Conservation (phyloP, 2,888 invertebrate genomes). For the Caenorhabditis wallacei region DNA sequence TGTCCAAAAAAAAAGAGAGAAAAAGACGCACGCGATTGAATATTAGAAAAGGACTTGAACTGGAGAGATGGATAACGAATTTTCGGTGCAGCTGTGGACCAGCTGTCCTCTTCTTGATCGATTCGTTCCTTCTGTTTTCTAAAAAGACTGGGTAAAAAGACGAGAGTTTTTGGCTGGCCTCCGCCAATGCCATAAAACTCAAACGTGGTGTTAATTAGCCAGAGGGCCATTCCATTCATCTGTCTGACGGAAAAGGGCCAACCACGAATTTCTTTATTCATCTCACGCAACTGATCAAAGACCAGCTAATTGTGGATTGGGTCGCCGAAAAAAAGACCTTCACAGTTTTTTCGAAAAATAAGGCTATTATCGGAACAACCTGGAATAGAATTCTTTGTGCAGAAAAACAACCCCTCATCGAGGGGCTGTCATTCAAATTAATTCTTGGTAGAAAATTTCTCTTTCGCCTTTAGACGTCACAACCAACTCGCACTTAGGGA, state of each 20-base stretch:
- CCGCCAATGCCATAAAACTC: constrained; percentile 55
- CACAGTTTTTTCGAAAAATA: constrained; percentile 13
- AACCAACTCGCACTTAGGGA: constrained; percentile 26
- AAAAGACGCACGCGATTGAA: background rate
- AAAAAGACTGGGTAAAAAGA: constrained; percentile 36
- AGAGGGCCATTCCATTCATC: constrained; percentile 35
- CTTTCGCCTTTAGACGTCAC: constrained; percentile 27
- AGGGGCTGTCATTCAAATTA: background rate
- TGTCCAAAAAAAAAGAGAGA: constrained; percentile 26
- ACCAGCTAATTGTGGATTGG: constrained; percentile 28
- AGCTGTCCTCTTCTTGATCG: constrained; percentile 45
- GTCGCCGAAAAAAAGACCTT: constrained; percentile 11
- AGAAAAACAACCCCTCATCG: background rate
- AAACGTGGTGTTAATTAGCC: constrained; percentile 62
- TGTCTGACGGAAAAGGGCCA: constrained; percentile 29
- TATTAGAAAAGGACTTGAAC: constrained; percentile 2
- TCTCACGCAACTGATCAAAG: constrained; percentile 32
- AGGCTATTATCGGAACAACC: background rate
- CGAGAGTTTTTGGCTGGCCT: background rate
- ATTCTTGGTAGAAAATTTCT: background rate
- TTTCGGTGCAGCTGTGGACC: constrained; percentile 60
- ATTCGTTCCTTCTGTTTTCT: constrained; percentile 4
- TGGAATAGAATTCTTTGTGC: background rate
- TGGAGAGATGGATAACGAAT: constrained; percentile 44
- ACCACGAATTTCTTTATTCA: background rate